These are phyloP conservation scores for Lacanobia wlatinum DNA, from an alignment of 2,888 invertebrate species.

Conservation along the genomic window DNA sequence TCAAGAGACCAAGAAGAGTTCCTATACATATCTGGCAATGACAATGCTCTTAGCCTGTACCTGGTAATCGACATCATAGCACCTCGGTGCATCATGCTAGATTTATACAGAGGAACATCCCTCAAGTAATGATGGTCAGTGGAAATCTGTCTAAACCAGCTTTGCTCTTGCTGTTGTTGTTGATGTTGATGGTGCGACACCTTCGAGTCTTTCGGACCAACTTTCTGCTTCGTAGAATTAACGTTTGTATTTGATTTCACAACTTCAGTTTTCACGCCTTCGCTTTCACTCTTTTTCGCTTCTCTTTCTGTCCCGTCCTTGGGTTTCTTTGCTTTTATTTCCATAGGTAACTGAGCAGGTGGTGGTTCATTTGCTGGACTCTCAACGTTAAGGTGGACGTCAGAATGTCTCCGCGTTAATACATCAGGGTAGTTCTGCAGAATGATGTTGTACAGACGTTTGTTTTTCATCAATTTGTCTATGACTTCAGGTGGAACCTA, in stretches of 20 bases:
- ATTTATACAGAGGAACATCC: conserved; percentile 93
- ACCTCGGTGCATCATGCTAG: conserved; percentile 95
- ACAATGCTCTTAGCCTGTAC: conserved; percentile 95
- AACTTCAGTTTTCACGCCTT: conserved; percentile 50
- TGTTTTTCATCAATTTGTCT: conserved; percentile 92
- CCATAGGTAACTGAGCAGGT: conserved; percentile 79
- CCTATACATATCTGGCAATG: conserved; percentile 97
- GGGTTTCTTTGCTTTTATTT: conserved; percentile 74
- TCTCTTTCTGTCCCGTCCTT: conserved; percentile 60
- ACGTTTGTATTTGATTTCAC: conserved; percentile 58
- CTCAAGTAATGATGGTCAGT: conserved; percentile 93
- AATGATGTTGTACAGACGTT: conserved; percentile 92
- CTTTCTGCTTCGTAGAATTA: conserved; percentile 58
- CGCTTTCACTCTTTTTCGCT: conserved; percentile 64
- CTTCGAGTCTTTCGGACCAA: conserved; percentile 49
- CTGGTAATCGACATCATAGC: conserved; percentile 95
- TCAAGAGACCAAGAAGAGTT: conserved; percentile 95
- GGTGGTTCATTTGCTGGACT: conserved; percentile 61
- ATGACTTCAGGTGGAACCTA: conserved; percentile 94
- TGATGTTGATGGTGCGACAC: conserved; percentile 54
- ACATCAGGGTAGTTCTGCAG: conserved; percentile 93
- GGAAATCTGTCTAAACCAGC: conserved; percentile 89
- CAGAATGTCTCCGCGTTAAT: conserved; percentile 91
- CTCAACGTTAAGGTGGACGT: conserved; percentile 87
- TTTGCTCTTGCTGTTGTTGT: conserved; percentile 60